Conservation (phyloP, 2,888 invertebrate species). For the Cryptus armator region DNA sequence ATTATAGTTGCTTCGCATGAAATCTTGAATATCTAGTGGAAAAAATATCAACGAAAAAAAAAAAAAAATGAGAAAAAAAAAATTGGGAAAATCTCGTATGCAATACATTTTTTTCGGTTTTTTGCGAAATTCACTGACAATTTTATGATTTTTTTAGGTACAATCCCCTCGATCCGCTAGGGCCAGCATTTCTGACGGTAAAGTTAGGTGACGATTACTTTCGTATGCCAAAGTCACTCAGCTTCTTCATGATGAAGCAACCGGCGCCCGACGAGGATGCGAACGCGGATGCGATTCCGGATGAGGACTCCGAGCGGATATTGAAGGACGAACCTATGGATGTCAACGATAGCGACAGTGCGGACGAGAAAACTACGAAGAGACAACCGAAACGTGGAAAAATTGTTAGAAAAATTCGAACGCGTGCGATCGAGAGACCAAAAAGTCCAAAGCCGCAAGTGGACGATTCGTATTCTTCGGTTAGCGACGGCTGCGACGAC, state of each 20-base stretch:
- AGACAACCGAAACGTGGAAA: slow-evolving; percentile 18
- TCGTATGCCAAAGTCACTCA: slow-evolving; percentile 80
- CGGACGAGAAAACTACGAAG: slow-evolving; percentile 6
- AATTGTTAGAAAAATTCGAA: slow-evolving; percentile 7
- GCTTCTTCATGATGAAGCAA: slow-evolving; percentile 80
- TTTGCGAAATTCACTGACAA: slow-evolving; percentile 73
- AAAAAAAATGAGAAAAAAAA: neutral
- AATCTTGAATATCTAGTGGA: slow-evolving; percentile 35
- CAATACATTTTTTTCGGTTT: neutral
- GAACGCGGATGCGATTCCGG: neutral
- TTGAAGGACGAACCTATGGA: slow-evolving; percentile 24
- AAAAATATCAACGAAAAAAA: neutral
- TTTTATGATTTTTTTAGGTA: slow-evolving; percentile 79
- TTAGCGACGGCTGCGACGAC: slow-evolving; percentile 37
- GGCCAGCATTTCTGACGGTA: slow-evolving; percentile 79
- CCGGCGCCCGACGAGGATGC: slow-evolving; percentile 68
- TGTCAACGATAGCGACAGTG: slow-evolving; percentile 32
- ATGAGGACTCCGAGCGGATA: neutral
- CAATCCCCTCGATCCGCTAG: slow-evolving; percentile 79
- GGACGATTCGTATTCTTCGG: slow-evolving; percentile 22
- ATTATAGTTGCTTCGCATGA: slow-evolving; percentile 57
- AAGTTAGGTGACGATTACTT: slow-evolving; percentile 81
- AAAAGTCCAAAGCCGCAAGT: slow-evolving; percentile 22
- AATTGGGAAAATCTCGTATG: neutral
- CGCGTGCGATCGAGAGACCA: slow-evolving; percentile 21